Evolutionary conservation across 1,140 invertebrate species (phyloP).

Genomic region (Platyscapa corneri): DNA sequence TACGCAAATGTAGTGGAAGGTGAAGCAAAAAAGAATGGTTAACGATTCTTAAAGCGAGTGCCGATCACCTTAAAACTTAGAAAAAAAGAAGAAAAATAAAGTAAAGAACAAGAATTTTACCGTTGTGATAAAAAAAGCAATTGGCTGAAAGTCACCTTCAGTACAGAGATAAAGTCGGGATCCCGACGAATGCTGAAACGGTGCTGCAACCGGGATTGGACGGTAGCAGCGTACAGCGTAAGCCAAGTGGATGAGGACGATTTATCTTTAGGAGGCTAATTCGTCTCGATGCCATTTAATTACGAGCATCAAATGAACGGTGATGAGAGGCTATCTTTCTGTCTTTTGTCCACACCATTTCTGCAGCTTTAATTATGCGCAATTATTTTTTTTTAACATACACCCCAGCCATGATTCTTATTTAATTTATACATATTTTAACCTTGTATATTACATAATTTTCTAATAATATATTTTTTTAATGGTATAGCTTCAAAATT

Average conservation of each 20-base stretch:
- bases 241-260: slow-evolving; percentile 24
- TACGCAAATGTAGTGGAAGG: not conserved
- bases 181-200: not conserved
- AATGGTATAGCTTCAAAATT: no score
- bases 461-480: no score
- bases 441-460: no score
- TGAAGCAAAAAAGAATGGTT: no score
- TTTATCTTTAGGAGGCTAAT: slow-evolving; percentile 43
- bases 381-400: not conserved
- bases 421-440: no score
- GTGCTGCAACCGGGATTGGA: slow-evolving; percentile 17
- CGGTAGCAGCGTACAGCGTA: slow-evolving; percentile 5
- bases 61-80: not conserved
- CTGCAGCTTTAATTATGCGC: not conserved
- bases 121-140: slow-evolving; percentile 32
- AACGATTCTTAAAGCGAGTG: not conserved
- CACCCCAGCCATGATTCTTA: no score
- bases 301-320: slow-evolving; percentile 29
- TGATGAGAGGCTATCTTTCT: not conserved
- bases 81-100: slow-evolving; percentile 3
- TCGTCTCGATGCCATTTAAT: slow-evolving; percentile 47
- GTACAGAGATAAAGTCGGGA: slow-evolving; percentile 41
- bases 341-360: not conserved
- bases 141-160: slow-evolving; percentile 40
- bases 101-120: not conserved